phyloP scores from a whole-genome alignment of 2,797 vertebrate genomes.

The Tamandua tetradactyla region DNA sequence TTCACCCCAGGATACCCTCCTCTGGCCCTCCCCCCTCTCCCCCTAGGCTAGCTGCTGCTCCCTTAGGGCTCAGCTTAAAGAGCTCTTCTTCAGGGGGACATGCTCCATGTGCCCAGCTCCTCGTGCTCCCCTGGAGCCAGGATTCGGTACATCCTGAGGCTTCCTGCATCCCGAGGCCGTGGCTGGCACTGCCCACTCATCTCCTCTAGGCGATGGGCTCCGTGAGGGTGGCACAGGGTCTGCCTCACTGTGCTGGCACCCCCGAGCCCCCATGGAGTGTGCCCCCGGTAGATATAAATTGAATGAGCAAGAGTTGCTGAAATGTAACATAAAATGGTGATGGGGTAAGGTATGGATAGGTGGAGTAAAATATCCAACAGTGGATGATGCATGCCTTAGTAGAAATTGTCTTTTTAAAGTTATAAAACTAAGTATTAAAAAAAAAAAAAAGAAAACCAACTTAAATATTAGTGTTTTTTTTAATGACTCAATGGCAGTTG shows the following conservation, averaged over 20 bases:
- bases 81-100: too few relatives aligned
- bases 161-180: too few relatives aligned
- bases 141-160: too few relatives aligned
- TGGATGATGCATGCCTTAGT: fast-evolving
- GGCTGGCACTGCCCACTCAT: fast-evolving
- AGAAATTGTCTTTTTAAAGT: background rate
- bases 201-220: too few relatives aligned
- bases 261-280: fast-evolving
- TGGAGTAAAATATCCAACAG: fast-evolving
- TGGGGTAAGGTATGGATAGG: fast-evolving
- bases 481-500: too few relatives aligned
- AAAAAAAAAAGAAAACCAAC: too few relatives aligned
- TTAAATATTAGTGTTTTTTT: too few relatives aligned
- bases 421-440: too few relatives aligned
- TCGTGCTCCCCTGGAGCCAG: too few relatives aligned
- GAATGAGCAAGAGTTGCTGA: background rate
- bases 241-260: too few relatives aligned
- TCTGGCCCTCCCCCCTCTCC: fast-evolving
- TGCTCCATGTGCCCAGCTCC: too few relatives aligned
- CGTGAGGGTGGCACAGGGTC: fast-evolving
- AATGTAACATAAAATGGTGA: fast-evolving
- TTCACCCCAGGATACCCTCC: background rate
- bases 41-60: background rate
- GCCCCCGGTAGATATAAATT: background rate
- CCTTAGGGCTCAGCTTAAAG: too few relatives aligned